Evolutionary conservation across 2,113 vertebrate genomes (phyloP), one percentile per base, ranked within the genome.

Genomic region (Clupea harengus): DNA sequence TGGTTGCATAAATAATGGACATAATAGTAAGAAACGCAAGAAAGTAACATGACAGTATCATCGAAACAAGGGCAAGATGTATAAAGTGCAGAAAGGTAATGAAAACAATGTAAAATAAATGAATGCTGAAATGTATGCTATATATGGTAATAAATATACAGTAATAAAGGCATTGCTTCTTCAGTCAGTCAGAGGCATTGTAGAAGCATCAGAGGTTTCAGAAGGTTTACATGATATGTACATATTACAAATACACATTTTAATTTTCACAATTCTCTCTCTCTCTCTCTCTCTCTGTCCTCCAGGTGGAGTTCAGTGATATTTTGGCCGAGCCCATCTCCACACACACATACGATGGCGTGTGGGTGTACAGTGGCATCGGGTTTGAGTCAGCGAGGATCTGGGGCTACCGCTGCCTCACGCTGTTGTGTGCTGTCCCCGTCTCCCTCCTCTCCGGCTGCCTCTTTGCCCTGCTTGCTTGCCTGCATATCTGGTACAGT

Each of bases 401-500:
- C 32, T 96, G 95, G 95, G 93, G 93, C 1, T 96, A 96, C 86
- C 91, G 93, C 15, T 90, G 93, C 89, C 92, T 96, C 39, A 94
- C 95, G 0, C 10, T 94, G 85, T 89, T 96, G 80, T 93, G 93
- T 3, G 95, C 95, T 0, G 90, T 96, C 49, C 96, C 95, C 0
- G 88, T 95, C 0, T 95, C 96, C 45, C 86, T 95, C 22, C 84
- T 96, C 18, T 93, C 94, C 4, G 95, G 95, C 11, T 81, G 94
- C 10, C 90, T 95, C 9, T 91, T 96, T 82, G 95, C 95, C 32
- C 6, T 94, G 46, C 91, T 96, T 0, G 93, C 94, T 86, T 95
- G 94, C 83, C 85, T 96, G n/a, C 95, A 95, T 49, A 95, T 96
- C 88, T 96, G 95, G 95, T 96, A 93, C 52, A 84, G 3, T 45